These are phyloP conservation scores for Salticus scenicus DNA, from an alignment of 2,888 invertebrate species.

Conservation along the genomic window DNA sequence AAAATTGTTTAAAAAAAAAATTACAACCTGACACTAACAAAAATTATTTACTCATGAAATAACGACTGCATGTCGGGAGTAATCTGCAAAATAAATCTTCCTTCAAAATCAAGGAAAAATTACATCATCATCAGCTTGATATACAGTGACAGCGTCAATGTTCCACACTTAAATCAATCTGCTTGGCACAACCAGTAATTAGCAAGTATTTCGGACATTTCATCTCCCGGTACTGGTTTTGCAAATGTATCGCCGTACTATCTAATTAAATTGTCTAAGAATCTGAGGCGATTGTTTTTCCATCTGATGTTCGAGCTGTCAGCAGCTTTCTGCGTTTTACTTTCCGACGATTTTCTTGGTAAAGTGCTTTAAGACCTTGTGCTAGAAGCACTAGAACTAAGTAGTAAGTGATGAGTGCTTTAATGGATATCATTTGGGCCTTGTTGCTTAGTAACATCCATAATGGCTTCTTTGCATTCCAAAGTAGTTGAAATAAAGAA, in stretches of 20 bases:
- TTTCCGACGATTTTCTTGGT: neutral
- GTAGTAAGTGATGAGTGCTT: neutral
- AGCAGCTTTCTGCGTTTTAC: conserved; percentile 26
- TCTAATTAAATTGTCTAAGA: conserved; percentile 63
- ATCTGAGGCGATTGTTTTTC: conserved; percentile 51
- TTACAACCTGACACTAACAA: neutral
- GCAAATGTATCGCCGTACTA: conserved; percentile 24
- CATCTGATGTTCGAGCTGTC: conserved; percentile 45
- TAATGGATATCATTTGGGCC: neutral
- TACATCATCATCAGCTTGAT: conserved; percentile 46
- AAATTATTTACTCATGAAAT: neutral
- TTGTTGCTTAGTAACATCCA: neutral
- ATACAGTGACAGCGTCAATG: conserved; percentile 46
- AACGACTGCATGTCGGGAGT: neutral
- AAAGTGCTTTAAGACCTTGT: neutral
- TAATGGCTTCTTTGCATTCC: neutral
- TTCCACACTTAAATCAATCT: conserved; percentile 52
- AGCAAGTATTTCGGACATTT: conserved; percentile 41
- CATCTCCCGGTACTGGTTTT: neutral
- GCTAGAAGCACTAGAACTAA: neutral
- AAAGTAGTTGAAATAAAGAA: neutral
- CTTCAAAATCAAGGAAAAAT: conserved; percentile 46
- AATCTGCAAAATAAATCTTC: neutral
- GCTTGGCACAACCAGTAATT: conserved; percentile 54
- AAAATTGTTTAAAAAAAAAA: too few relatives aligned